Percentiles rank a stretch among this genome's conserved stretches.
These are phyloP conservation scores for Pristionchus mayeri DNA, from an alignment of 2,888 invertebrate species.

Conservation along the genomic window DNA sequence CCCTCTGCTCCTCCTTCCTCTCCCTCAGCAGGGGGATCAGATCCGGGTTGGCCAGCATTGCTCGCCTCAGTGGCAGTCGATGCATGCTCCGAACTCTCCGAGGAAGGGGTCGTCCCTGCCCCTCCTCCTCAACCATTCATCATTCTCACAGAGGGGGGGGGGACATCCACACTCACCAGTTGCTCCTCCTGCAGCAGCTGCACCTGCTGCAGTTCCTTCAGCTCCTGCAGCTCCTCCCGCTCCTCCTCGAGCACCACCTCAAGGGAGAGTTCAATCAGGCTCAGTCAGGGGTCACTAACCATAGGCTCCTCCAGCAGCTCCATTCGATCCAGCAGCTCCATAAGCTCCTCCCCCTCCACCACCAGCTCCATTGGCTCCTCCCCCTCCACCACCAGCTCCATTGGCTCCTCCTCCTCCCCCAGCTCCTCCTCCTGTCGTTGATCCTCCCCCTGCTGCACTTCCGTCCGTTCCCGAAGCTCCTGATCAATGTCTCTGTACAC, in stretches of 20 bases:
- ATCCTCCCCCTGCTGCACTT: neutral
- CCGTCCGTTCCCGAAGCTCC: too few relatives aligned
- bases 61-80: neutral
- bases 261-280: too few relatives aligned
- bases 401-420: neutral
- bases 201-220: neutral
- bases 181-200: neutral
- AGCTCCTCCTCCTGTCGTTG: neutral
- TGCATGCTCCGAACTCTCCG: slow-evolving; percentile 8
- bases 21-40: slow-evolving; percentile 25
- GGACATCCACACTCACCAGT: neutral
- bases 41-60: neutral
- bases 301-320: too few relatives aligned
- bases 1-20: slow-evolving; percentile 6
- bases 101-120: neutral
- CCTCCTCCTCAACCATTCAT: neutral
- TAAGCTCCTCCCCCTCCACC: too few relatives aligned
- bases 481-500: too few relatives aligned
- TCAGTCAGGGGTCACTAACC: too few relatives aligned
- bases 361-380: neutral
- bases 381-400: neutral
- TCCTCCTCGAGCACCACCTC: too few relatives aligned
- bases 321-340: too few relatives aligned
- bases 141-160: neutral
- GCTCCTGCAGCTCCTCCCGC: too few relatives aligned